These are phyloP conservation scores for Agrilus mali DNA, from an alignment of 2,888 invertebrate species.

Conservation along the genomic window DNA sequence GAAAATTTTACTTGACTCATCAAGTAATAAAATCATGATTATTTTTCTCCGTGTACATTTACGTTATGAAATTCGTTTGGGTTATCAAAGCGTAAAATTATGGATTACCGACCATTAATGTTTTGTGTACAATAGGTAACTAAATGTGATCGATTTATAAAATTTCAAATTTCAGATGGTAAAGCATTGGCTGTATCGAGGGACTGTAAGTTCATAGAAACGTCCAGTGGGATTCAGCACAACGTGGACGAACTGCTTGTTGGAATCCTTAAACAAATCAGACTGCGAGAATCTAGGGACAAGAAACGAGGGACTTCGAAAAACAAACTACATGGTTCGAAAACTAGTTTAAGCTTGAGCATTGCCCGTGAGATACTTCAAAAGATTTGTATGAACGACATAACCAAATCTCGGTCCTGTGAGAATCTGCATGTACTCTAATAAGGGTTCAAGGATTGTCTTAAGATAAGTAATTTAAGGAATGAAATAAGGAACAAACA, in stretches of 20 bases:
- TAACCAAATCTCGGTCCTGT: constrained; percentile 74
- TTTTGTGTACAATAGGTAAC: too few species aligned
- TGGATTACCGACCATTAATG: too few species aligned
- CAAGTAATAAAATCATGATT: too few species aligned
- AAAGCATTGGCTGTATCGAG: constrained; percentile 78
- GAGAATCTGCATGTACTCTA: constrained; percentile 77
- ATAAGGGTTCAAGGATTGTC: constrained; percentile 20
- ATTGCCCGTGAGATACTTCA: constrained; percentile 71
- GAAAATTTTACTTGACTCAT: too few species aligned
- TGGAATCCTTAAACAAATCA: constrained; percentile 82
- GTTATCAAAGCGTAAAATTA: too few species aligned
- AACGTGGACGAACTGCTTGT: constrained; percentile 93
- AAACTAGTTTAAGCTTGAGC: constrained; percentile 69
- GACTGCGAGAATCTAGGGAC: constrained; percentile 61
- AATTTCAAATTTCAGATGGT: constrained; percentile 53
- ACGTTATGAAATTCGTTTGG: too few species aligned
- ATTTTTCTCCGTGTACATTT: too few species aligned
- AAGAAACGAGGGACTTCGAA: constrained; percentile 42
- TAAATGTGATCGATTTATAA: too few species aligned
- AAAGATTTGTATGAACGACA: constrained; percentile 76
- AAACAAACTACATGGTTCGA: constrained; percentile 59
- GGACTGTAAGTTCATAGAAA: constrained; percentile 91
- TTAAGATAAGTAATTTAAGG: too few species aligned
- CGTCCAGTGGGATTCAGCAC: constrained; percentile 90
- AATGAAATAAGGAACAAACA: too few species aligned